phyloP scores from a whole-genome alignment of 2,797 vertebrate species.

The Sebastes baramenuke region DNA sequence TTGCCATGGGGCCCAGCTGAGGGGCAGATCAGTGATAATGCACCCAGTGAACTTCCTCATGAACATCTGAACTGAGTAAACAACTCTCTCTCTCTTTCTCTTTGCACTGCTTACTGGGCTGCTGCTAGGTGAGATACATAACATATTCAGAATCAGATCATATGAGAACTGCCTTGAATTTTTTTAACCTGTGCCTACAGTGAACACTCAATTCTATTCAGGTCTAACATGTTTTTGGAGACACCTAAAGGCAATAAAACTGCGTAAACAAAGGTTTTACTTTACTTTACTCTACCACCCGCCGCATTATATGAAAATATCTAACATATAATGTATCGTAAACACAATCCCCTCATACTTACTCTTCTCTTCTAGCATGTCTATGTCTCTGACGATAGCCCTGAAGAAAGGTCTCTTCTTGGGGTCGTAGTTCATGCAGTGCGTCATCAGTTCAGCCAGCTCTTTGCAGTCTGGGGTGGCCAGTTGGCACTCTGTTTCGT shows the following conservation, averaged over 20 bases:
- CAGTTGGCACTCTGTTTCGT: conserved; percentile 88
- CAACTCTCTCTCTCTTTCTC: conserved; percentile 50
- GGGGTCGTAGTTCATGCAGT: conserved; percentile 98
- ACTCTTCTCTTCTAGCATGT: conserved; percentile 91
- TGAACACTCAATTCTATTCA: background rate
- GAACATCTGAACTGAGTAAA: conserved; percentile 60
- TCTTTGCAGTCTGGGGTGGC: conserved; percentile 92
- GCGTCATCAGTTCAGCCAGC: conserved; percentile 94
- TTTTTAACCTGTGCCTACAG: background rate
- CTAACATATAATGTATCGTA: background rate
- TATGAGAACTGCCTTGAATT: background rate
- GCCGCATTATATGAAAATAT: background rate
- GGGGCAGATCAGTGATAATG: conserved; percentile 59
- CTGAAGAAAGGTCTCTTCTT: conserved; percentile 96
- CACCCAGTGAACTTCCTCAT: conserved; percentile 74
- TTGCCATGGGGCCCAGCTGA: conserved; percentile 61
- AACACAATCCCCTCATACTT: conserved; percentile 63
- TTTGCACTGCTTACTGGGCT: conserved; percentile 26
- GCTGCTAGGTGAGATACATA: conserved; percentile 31
- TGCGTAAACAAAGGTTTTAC: background rate
- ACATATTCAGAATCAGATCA: conserved; percentile 19
- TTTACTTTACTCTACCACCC: background rate
- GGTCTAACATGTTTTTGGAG: background rate
- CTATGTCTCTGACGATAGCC: conserved; percentile 96
- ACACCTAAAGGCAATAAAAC: background rate